These are phyloP conservation scores for Heliornis fulica DNA, from an alignment of 2,113 vertebrate species.

Conservation along the genomic window DNA sequence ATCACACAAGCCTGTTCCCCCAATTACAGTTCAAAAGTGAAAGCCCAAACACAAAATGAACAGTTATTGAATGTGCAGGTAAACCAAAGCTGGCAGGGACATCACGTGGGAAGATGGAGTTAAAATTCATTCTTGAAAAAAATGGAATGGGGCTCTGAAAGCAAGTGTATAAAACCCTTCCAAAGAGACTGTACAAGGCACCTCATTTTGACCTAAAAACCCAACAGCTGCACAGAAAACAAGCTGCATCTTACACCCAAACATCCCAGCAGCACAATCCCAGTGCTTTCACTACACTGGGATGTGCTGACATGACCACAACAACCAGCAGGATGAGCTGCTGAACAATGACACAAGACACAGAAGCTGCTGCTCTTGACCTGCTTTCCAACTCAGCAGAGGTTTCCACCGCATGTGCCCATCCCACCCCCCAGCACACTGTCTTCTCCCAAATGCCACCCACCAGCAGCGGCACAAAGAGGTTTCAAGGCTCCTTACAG, in stretches of 20 bases:
- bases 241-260: too few species aligned
- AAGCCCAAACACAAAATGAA: background rate
- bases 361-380: background rate
- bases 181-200: background rate
- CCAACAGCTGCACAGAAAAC: background rate
- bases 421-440: rapidly evolving
- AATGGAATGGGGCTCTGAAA: background rate
- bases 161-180: background rate
- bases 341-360: rapidly evolving
- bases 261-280: background rate
- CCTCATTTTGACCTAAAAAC: background rate
- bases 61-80: background rate
- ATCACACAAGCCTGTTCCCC: background rate
- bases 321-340: background rate
- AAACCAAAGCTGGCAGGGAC: background rate
- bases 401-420: background rate
- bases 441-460: background rate
- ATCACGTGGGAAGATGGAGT: background rate
- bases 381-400: rapidly evolving
- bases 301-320: rapidly evolving
- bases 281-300: background rate
- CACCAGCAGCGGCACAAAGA: background rate
- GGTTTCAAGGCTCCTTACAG: background rate
- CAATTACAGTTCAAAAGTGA: background rate
- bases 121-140: background rate